Evolutionary conservation across 2,797 vertebrate species (phyloP).

Genomic region (Enteromius anoplus): DNA sequence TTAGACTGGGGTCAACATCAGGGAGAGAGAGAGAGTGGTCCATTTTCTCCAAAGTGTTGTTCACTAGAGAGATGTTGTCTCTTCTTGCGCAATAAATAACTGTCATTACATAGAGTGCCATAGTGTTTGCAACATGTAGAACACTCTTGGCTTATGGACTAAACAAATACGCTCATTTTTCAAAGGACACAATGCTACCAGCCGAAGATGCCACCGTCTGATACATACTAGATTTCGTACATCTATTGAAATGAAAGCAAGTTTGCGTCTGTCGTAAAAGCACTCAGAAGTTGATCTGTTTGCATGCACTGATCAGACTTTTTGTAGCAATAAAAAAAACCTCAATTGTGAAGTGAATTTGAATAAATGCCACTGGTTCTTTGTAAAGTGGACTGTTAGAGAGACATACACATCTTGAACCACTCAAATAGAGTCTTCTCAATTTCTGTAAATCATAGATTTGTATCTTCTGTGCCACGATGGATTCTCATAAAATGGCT

Average conservation of each 20-base stretch:
- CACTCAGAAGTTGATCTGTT: conserved; percentile 31
- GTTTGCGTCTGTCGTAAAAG: conserved; percentile 15
- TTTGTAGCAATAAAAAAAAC: conserved; percentile 15
- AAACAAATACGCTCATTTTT: conserved; percentile 61
- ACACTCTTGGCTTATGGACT: conserved; percentile 53
- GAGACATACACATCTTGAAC: background rate
- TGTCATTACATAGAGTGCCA: conserved; percentile 76
- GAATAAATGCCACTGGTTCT: conserved; percentile 34
- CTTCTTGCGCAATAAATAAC: conserved; percentile 74
- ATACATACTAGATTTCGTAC: background rate
- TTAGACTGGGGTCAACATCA: conserved; percentile 61
- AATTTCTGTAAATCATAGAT: conserved; percentile 31
- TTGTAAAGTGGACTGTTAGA: conserved; percentile 17
- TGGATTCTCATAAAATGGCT: conserved; percentile 34
- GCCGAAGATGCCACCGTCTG: conserved; percentile 20
- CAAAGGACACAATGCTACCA: conserved; percentile 40
- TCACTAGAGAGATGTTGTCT: conserved; percentile 77
- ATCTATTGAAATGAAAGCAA: conserved; percentile 31
- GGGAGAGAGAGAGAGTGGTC: conserved; percentile 75
- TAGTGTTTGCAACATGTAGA: conserved; percentile 67
- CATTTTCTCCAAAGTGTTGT: conserved; percentile 83
- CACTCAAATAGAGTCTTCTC: conserved; percentile 32
- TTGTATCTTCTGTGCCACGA: background rate
- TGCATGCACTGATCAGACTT: conserved; percentile 12
- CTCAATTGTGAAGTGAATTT: conserved; percentile 25